Percentiles rank a stretch among this genome's conserved stretches.
Conservation (phyloP, 2,888 invertebrate genomes). For the Scotopteryx bipunctaria region DNA sequence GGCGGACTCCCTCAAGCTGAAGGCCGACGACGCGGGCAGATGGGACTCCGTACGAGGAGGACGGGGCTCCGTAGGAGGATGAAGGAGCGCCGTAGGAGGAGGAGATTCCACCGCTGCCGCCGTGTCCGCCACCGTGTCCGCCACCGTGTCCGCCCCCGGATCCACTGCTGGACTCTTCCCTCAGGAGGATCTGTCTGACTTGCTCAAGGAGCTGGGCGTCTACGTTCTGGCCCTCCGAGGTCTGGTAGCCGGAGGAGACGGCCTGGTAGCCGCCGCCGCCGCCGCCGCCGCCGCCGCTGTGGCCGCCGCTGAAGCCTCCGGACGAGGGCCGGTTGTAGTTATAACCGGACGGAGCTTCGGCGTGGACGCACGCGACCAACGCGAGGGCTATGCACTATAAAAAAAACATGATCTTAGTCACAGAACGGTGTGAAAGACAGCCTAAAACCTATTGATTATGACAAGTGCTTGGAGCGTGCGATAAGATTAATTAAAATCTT, state of each 20-base stretch:
- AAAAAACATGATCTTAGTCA: slow-evolving; percentile 10
- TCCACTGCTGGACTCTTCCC: slow-evolving; percentile 86
- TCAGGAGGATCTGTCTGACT: slow-evolving; percentile 92
- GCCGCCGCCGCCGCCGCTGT: slow-evolving; percentile 65
- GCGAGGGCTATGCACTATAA: slow-evolving; percentile 92
- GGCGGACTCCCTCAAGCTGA: slow-evolving; percentile 92
- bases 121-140: slow-evolving; percentile 83
- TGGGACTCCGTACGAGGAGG: slow-evolving; percentile 73
- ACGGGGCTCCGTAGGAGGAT: slow-evolving; percentile 86
- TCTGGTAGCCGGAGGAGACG: slow-evolving; percentile 90
- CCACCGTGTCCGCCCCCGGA: slow-evolving; percentile 83
- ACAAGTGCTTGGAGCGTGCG: slow-evolving; percentile 16
- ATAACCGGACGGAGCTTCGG: slow-evolving; percentile 90
- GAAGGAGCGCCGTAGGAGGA: slow-evolving; percentile 85
- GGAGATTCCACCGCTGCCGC: slow-evolving; percentile 86
- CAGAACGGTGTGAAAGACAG: slow-evolving; percentile 14
- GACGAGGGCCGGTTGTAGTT: slow-evolving; percentile 88
- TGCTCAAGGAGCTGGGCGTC: slow-evolving; percentile 91
- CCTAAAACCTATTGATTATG: not conserved
- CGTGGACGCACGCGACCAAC: slow-evolving; percentile 88
- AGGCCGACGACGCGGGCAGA: slow-evolving; percentile 89
- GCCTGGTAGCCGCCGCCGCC: slow-evolving; percentile 89
- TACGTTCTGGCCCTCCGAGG: slow-evolving; percentile 92
- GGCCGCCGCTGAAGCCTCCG: slow-evolving; percentile 65
- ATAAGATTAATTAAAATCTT: not conserved